Conservation (phyloP, 2,888 invertebrate genomes). For the Drosophila atripex region DNA sequence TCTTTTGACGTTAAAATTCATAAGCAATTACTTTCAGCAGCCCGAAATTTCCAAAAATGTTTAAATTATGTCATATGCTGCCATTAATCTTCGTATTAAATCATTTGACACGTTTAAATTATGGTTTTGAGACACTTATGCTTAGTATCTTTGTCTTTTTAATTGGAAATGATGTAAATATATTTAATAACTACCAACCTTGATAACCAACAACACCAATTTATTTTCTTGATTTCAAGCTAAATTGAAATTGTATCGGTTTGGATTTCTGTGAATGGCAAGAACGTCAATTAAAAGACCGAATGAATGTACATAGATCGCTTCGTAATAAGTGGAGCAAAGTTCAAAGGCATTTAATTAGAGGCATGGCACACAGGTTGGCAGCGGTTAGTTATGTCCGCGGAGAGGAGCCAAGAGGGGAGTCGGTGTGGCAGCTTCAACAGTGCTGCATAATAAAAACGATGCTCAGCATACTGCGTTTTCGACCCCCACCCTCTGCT, state of each 20-base stretch:
- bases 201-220: neutral
- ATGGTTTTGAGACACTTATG: neutral
- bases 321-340: slow-evolving; percentile 14
- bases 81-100: neutral
- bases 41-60: neutral
- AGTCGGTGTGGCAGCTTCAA: slow-evolving; percentile 4
- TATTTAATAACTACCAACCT: neutral
- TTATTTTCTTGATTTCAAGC: neutral
- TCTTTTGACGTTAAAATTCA: slow-evolving; percentile 17
- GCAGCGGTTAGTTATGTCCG: slow-evolving; percentile 24
- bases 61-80: neutral
- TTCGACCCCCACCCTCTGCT: neutral
- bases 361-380: slow-evolving; percentile 23
- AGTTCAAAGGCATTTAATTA: slow-evolving; percentile 52
- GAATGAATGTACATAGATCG: slow-evolving; percentile 19
- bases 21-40: slow-evolving; percentile 11
- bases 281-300: slow-evolving; percentile 33
- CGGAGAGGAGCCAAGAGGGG: neutral
- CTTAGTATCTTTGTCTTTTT: neutral
- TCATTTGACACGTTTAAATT: neutral
- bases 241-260: slow-evolving; percentile 1
- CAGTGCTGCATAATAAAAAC: slow-evolving; percentile 34
- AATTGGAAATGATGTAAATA: neutral
- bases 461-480: slow-evolving; percentile 40
- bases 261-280: slow-evolving; percentile 9